Evolutionary conservation across 2,113 vertebrate genomes (phyloP).

Genomic region (Poeciliopsis retropinna): DNA sequence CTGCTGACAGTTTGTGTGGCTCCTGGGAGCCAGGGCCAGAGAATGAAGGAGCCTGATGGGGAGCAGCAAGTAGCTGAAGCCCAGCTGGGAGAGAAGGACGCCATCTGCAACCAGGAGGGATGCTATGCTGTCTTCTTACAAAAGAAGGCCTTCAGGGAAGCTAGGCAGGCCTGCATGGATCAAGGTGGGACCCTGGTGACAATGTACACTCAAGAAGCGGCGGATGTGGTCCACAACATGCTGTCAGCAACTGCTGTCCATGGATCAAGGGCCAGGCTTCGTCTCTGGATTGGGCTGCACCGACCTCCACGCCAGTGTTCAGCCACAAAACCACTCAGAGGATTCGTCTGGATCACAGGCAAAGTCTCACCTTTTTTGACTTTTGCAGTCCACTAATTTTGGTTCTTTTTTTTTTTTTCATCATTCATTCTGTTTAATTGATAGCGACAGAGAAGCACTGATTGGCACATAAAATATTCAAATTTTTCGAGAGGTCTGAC

Average conservation of each 20-base stretch:
- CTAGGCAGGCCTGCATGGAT: slow-evolving; percentile 86
- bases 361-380: slow-evolving; percentile 48
- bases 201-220: slow-evolving; percentile 79
- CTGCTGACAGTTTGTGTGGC: slow-evolving; percentile 61
- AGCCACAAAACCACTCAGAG: slow-evolving; percentile 81
- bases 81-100: slow-evolving; percentile 73
- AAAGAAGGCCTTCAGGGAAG: slow-evolving; percentile 85
- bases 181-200: slow-evolving; percentile 87
- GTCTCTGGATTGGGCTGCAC: slow-evolving; percentile 90
- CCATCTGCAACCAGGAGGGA: slow-evolving; percentile 79
- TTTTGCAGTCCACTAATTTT: background rate
- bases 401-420: background rate
- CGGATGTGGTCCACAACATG: slow-evolving; percentile 80
- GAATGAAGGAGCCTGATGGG: slow-evolving; percentile 56
- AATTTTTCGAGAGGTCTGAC: background rate
- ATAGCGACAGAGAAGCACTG: too few relatives aligned
- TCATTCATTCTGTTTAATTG: background rate
- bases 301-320: slow-evolving; percentile 88
- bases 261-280: slow-evolving; percentile 60
- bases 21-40: slow-evolving; percentile 57
- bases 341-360: slow-evolving; percentile 89
- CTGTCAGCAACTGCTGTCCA: slow-evolving; percentile 69
- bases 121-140: slow-evolving; percentile 86
- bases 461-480: background rate
- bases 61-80: slow-evolving; percentile 29